Base-by-base conservation (phyloP, 2,113 vertebrate species). In the Chloropsis cyanopogon region DNA sequence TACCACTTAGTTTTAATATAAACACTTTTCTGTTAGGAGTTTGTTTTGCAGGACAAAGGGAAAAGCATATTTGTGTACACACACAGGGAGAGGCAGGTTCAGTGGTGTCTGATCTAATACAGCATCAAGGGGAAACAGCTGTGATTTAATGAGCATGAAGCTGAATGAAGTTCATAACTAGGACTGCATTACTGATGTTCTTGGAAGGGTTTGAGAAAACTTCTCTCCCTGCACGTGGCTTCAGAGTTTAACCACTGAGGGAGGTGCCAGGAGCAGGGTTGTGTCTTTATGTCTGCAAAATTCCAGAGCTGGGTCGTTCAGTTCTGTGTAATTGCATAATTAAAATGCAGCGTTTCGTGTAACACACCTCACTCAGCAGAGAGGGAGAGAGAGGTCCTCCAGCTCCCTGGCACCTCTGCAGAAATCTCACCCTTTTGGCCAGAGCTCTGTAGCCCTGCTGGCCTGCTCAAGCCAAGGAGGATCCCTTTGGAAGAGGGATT, bases 31-130 rank as follows among this genome's bases (percentile, higher is more conserved):
- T 86, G 52, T 70, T 65, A 14, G 17, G 41, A 84, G 80, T 76
- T 90, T 75, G 80, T 79, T 84, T 75, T 60, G 46, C 53, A 92
- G 89, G 88, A 87, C 77, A 97, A 95, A 92, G 76, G 64, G 49
- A n/a, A 6, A 75, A 93, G 68, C 2, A 1, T 78, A 13, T 88
- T 93, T 82, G 64, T 84, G 10, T 61, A 61, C 17, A 52, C 25
- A 44, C 18, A 44, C 2, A 6, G 4, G 47, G 2, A 72, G 29
- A 68, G 50, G 60, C 59, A 70, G 68, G 68, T 92, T 31, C 63
- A 69, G 93, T 20, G 73, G 12, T 68, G 91, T 82, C 81, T 96
- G 86, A 69, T 84, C 57, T 87, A 60, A 47, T 8, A 6, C 70
- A 87, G 47, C 87, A 91, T 57, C 75, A 39, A 82, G 82, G 88